phyloP scores from a whole-genome alignment of 2,113 vertebrate genomes.

The Sclerurus mexicanus region DNA sequence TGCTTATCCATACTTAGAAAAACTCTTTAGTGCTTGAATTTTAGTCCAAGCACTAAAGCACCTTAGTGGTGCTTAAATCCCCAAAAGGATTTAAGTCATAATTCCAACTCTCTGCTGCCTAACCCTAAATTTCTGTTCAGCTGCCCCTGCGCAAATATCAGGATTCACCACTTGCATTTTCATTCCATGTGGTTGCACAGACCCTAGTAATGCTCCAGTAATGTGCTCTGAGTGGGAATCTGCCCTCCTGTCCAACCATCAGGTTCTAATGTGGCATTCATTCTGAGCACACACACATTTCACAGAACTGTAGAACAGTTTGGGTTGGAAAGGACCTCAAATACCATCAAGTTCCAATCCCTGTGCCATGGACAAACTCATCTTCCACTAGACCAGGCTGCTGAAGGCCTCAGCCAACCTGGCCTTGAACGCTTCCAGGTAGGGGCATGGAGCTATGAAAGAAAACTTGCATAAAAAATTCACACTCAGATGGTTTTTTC shows the following conservation, averaged over 20 bases:
- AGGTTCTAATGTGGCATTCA: not conserved
- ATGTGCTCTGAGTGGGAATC: not conserved
- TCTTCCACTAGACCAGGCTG: not conserved
- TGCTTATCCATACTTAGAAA: not conserved
- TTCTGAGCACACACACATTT: not conserved
- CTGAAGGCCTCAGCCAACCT: not conserved
- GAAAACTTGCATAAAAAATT: not conserved
- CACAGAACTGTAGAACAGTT: not conserved
- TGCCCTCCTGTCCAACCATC: not conserved
- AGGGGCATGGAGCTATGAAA: not conserved
- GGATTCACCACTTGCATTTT: not conserved
- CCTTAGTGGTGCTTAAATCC: not conserved
- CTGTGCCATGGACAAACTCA: not conserved
- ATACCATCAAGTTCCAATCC: not conserved
- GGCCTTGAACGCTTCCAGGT: not conserved
- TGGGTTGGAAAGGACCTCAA: not conserved
- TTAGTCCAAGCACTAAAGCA: not conserved
- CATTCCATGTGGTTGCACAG: not conserved
- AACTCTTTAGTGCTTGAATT: not conserved
- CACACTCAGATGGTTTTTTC: not conserved
- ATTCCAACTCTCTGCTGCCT: not conserved
- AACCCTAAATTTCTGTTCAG: not conserved
- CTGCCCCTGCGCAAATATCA: not conserved
- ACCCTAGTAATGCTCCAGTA: not conserved
- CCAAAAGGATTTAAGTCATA: not conserved